These are phyloP conservation scores for Narcine bancroftii DNA, from an alignment of 2,113 vertebrate genomes.

Conservation along the genomic window DNA sequence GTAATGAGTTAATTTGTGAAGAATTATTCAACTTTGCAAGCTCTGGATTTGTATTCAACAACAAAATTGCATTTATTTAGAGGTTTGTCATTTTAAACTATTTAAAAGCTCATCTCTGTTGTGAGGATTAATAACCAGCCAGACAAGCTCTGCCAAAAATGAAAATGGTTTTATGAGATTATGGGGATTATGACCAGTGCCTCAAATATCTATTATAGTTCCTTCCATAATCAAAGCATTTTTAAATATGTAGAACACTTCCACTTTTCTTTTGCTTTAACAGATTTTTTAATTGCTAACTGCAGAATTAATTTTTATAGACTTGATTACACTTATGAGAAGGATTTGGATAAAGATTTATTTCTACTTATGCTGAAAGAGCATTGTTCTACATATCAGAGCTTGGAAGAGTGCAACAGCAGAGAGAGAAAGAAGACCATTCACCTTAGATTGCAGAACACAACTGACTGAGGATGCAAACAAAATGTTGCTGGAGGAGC, in stretches of 20 bases:
- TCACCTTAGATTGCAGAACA: not conserved
- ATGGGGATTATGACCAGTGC: conserved; percentile 17
- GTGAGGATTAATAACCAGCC: not conserved
- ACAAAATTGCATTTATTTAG: not conserved
- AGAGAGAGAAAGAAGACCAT: not conserved
- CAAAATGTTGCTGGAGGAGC: not conserved
- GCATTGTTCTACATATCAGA: not conserved
- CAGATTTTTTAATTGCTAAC: not conserved
- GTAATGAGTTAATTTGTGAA: not conserved
- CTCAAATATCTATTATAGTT: not conserved
- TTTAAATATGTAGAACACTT: not conserved
- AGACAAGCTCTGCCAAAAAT: not conserved
- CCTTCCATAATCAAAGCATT: not conserved
- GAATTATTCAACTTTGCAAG: not conserved
- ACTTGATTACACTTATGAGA: not conserved
- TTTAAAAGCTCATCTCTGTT: conserved; percentile 24
- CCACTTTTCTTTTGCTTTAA: not conserved
- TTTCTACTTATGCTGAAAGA: too few species aligned
- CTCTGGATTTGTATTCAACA: not conserved
- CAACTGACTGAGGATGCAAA: not conserved
- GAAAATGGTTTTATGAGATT: conserved; percentile 12
- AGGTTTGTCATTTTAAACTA: conserved; percentile 1
- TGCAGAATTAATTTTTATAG: not conserved
- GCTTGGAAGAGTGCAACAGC: not conserved
- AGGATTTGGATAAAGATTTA: not conserved